A percentile compares a stretch with the other conserved stretches of the same genome.
Evolutionary conservation across 2,797 vertebrate species (phyloP).

Genomic region (Lacerta agilis): DNA sequence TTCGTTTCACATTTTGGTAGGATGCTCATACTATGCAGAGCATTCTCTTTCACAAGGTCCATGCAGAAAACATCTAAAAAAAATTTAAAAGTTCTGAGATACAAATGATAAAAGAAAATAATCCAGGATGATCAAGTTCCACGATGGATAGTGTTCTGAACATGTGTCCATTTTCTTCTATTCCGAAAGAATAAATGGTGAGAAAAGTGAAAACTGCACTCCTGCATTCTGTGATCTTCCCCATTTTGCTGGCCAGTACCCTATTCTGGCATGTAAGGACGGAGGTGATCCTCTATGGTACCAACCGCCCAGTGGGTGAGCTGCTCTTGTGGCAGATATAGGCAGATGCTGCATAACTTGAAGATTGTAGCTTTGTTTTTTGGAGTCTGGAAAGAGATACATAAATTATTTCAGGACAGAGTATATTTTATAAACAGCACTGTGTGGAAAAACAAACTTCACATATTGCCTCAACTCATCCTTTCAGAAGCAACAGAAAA

Average conservation of each 20-base stretch:
- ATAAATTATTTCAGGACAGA: constrained; percentile 10
- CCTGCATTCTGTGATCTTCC: constrained; percentile 88
- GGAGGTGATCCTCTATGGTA: constrained; percentile 98
- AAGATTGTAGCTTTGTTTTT: constrained; percentile 99
- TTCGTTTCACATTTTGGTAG: constrained; percentile 80
- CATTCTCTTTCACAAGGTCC: constrained; percentile 84
- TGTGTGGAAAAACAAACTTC: background rate
- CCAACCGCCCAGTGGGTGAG: constrained; percentile 98
- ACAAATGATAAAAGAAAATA: constrained; percentile 80
- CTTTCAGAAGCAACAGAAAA: background rate
- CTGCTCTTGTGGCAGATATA: constrained; percentile 99
- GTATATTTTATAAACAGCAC: background rate
- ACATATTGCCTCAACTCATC: background rate
- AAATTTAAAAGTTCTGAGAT: constrained; percentile 80
- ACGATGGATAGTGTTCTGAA: constrained; percentile 94
- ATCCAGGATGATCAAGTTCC: constrained; percentile 87
- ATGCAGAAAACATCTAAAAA: constrained; percentile 83
- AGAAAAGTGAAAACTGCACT: constrained; percentile 89
- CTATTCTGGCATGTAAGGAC: constrained; percentile 98
- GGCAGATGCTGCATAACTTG: constrained; percentile 99
- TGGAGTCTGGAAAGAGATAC: constrained; percentile 86
- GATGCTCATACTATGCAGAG: constrained; percentile 80
- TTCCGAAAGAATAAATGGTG: constrained; percentile 86
- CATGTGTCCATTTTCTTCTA: constrained; percentile 96
- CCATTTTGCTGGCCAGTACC: constrained; percentile 86